phyloP scores from a whole-genome alignment of 2,797 vertebrate genomes.

The Botia kubotai region DNA sequence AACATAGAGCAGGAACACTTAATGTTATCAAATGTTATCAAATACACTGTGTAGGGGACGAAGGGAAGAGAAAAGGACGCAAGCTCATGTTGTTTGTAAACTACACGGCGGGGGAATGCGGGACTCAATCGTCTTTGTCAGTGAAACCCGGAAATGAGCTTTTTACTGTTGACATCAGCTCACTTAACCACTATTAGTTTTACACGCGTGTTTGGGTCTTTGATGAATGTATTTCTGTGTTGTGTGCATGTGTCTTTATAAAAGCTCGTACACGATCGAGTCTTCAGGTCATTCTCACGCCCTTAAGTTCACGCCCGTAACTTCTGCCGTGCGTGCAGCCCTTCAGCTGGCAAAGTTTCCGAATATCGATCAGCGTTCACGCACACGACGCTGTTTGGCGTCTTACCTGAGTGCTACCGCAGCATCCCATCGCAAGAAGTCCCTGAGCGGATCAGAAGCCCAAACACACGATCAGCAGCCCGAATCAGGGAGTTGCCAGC shows the following conservation, averaged over 20 bases:
- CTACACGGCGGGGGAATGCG: background rate
- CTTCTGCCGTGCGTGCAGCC: background rate
- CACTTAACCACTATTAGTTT: background rate
- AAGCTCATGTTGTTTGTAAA: background rate
- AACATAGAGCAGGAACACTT: too few species aligned
- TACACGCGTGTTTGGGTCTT: too few species aligned
- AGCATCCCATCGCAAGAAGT: constrained; percentile 55
- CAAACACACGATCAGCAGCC: background rate
- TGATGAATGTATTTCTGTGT: background rate
- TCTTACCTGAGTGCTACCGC: constrained; percentile 55
- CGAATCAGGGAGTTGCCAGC: constrained; percentile 8
- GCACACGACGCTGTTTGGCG: background rate
- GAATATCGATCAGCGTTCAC: background rate
- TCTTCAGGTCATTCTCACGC: background rate
- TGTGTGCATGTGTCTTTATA: too few species aligned
- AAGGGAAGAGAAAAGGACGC: background rate
- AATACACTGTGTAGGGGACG: background rate
- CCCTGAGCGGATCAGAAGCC: background rate
- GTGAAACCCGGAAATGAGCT: constrained; percentile 34
- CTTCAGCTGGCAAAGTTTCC: constrained; percentile 3
- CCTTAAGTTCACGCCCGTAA: background rate
- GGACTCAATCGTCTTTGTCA: too few species aligned
- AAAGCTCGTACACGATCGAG: background rate
- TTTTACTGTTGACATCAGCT: background rate
- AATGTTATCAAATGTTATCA: too few species aligned